Conservation (phyloP, 2,797 vertebrate species). For the Phyllotis vaccarum region DNA sequence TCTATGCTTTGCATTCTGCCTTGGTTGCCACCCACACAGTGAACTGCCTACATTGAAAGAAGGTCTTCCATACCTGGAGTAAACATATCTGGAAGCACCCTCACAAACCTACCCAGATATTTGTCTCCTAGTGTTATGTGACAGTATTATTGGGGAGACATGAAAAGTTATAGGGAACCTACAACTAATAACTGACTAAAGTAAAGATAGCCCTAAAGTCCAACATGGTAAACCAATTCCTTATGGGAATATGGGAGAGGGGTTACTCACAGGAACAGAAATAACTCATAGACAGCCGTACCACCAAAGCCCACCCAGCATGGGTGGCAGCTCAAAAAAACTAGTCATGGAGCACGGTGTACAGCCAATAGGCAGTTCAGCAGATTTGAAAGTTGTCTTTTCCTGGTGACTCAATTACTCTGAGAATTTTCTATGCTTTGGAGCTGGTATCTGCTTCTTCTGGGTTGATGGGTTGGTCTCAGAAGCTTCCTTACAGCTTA, state of each 20-base stretch:
- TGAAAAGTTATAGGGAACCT: neutral
- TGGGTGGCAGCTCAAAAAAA: neutral
- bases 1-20: neutral
- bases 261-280: neutral
- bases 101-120: neutral
- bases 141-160: neutral
- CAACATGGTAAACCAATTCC: neutral
- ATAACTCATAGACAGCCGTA: neutral
- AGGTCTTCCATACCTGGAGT: neutral
- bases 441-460: neutral
- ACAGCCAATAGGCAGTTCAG: neutral
- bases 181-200: neutral
- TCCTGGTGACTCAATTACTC: neutral
- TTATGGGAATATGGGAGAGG: neutral
- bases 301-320: too few relatives aligned
- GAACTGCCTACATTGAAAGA: neutral
- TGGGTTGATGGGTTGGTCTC: neutral
- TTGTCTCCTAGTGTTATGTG: neutral
- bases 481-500: neutral
- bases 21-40: neutral
- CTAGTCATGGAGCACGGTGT: neutral
- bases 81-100: neutral
- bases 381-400: neutral
- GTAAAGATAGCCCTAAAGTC: neutral
- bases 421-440: neutral